phyloP scores from a whole-genome alignment of 2,888 invertebrate genomes.

The Rapana venosa region DNA sequence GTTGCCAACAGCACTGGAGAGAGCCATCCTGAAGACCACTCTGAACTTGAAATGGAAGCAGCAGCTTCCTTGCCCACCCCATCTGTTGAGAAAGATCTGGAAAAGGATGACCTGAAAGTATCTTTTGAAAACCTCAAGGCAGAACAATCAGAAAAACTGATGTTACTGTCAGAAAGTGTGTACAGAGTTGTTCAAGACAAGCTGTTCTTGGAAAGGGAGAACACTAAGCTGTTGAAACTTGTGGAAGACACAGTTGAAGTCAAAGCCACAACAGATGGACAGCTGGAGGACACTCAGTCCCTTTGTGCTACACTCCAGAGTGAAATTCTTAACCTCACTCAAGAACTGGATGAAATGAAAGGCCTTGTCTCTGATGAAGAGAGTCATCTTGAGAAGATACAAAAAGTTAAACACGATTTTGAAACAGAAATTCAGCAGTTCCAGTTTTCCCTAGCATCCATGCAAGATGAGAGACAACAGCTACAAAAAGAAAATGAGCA shows the following conservation, averaged over 20 bases:
- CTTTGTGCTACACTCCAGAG: slow-evolving; percentile 45
- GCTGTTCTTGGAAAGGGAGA: slow-evolving; percentile 46
- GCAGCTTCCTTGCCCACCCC: neutral
- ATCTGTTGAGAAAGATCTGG: neutral
- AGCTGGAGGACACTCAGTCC: slow-evolving; percentile 41
- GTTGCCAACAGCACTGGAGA: neutral
- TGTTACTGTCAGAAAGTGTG: slow-evolving; percentile 25
- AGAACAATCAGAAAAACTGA: slow-evolving; percentile 26
- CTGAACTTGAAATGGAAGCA: neutral
- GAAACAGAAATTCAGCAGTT: slow-evolving; percentile 45
- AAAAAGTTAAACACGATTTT: slow-evolving; percentile 46
- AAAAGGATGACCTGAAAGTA: neutral
- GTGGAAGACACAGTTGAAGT: slow-evolving; percentile 45
- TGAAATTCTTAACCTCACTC: slow-evolving; percentile 44
- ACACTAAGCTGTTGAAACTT: slow-evolving; percentile 43
- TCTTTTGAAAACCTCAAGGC: slow-evolving; percentile 20
- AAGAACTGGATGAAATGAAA: slow-evolving; percentile 44
- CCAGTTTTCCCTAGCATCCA: slow-evolving; percentile 30
- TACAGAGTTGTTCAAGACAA: slow-evolving; percentile 46
- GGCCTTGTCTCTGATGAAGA: slow-evolving; percentile 46
- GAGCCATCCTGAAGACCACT: neutral
- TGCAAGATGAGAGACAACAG: slow-evolving; percentile 45
- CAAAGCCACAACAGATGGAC: slow-evolving; percentile 43
- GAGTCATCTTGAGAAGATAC: slow-evolving; percentile 37
- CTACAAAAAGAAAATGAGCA: slow-evolving; percentile 45